Conservation (phyloP, 2,888 invertebrate species). For the Cabera pusaria region DNA sequence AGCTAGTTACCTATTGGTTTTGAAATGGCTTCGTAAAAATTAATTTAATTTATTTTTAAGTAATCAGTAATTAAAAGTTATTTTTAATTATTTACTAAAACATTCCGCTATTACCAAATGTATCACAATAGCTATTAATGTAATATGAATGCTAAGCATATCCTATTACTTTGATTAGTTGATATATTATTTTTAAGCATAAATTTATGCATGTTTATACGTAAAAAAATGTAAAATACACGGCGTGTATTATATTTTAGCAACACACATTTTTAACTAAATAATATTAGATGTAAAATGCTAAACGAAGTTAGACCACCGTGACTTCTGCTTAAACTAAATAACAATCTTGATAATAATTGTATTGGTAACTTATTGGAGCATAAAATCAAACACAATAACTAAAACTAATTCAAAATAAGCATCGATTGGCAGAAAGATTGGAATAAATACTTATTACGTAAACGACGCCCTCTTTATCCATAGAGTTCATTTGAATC, state of each 20-base stretch:
- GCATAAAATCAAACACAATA: constrained; percentile 5
- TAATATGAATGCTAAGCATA: constrained; percentile 7
- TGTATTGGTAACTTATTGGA: constrained; percentile 2
- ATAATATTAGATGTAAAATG: too few relatives aligned
- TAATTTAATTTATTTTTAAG: too few relatives aligned
- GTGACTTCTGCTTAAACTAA: constrained; percentile 28
- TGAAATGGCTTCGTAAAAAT: too few relatives aligned
- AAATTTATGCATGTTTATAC: too few relatives aligned
- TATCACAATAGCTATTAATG: constrained; percentile 23
- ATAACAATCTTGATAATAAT: neutral
- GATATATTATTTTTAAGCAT: too few relatives aligned
- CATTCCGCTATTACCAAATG: constrained; percentile 55
- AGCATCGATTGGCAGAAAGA: constrained; percentile 7
- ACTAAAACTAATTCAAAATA: constrained; percentile 1
- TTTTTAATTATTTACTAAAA: constrained; percentile 40
- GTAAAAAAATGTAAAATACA: too few relatives aligned
- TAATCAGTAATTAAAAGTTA: too few relatives aligned
- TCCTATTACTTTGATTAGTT: constrained; percentile 2
- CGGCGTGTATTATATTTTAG: too few relatives aligned
- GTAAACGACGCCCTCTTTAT: constrained; percentile 17
- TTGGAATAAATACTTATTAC: neutral
- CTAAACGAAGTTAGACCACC: constrained; percentile 54
- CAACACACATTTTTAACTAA: too few relatives aligned
- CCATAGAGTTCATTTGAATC: too few relatives aligned
- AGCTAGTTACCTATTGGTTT: too few relatives aligned